A percentile compares a stretch with the other conserved stretches of the same genome.
phyloP scores from a whole-genome alignment of 1,140 invertebrate genomes.

The Pogonomyrmex barbatus region DNA sequence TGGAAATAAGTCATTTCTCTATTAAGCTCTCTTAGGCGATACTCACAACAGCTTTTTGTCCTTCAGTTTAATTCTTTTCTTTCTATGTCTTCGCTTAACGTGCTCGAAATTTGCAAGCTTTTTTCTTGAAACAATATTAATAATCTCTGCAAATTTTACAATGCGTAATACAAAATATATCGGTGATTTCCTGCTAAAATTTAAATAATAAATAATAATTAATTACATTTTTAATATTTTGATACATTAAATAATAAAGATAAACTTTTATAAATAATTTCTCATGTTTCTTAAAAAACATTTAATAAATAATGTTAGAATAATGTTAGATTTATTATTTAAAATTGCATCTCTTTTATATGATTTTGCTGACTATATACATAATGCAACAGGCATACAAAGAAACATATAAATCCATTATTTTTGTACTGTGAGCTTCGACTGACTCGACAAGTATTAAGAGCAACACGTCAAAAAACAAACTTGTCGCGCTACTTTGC shows the following conservation, averaged over 20 bases:
- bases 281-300: not conserved
- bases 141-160: not conserved
- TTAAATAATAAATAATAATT: not conserved
- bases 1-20: slow-evolving; percentile 75
- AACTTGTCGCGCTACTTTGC: not conserved
- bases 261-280: not conserved
- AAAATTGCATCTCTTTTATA: not conserved
- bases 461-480: not conserved
- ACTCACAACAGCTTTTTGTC: not conserved
- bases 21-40: slow-evolving; percentile 59
- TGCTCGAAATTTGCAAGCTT: not conserved
- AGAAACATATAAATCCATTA: slow-evolving; percentile 8
- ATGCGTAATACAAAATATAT: not conserved
- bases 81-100: not conserved
- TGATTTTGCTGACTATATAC: not conserved
- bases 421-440: not conserved
- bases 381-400: not conserved
- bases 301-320: not conserved
- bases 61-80: not conserved
- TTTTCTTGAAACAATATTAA: not conserved
- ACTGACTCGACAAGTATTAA: not conserved
- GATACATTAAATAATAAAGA: not conserved
- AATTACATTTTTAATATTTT: not conserved
- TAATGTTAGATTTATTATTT: not conserved
- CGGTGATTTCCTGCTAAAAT: not conserved